A percentile compares a stretch with the other conserved stretches of the same genome.
These are phyloP conservation scores for Oreocharis arfaki DNA, from an alignment of 2,113 vertebrate species.

Conservation along the genomic window DNA sequence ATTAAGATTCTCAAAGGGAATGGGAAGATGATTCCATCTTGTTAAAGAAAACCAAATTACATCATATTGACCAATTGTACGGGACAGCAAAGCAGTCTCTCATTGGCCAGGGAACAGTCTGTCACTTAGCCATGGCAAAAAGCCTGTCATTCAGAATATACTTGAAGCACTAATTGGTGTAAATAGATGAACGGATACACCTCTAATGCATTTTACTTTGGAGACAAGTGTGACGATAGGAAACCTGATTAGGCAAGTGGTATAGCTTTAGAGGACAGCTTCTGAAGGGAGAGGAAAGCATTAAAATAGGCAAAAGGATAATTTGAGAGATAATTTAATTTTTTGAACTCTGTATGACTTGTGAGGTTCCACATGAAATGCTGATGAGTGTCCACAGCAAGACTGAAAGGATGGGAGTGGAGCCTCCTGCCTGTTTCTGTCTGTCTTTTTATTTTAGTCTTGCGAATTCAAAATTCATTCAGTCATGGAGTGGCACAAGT, in stretches of 20 bases:
- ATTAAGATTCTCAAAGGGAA: background rate
- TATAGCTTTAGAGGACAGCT: background rate
- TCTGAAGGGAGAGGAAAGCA: background rate
- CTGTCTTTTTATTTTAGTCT: background rate
- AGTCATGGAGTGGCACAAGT: background rate
- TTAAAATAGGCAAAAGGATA: constrained; percentile 17
- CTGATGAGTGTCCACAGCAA: constrained; percentile 23
- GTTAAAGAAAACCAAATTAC: constrained; percentile 11
- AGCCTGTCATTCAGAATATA: background rate
- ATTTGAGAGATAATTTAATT: constrained; percentile 61
- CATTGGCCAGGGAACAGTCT: background rate
- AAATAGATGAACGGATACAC: constrained; percentile 16
- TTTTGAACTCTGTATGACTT: constrained; percentile 56
- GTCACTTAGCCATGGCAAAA: background rate
- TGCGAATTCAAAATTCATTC: background rate
- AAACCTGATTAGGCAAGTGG: constrained; percentile 30
- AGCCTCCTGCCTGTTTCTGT: background rate
- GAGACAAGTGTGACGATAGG: constrained; percentile 29
- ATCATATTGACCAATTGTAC: background rate
- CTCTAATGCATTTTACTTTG: constrained; percentile 8
- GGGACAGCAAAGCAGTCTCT: background rate
- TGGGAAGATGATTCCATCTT: background rate
- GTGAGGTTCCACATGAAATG: constrained; percentile 29
- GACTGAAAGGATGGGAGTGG: background rate
- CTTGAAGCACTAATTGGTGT: constrained; percentile 2